These are phyloP conservation scores for Oxygymnocypris stewartii DNA, from an alignment of 2,113 vertebrate genomes.

Conservation along the genomic window DNA sequence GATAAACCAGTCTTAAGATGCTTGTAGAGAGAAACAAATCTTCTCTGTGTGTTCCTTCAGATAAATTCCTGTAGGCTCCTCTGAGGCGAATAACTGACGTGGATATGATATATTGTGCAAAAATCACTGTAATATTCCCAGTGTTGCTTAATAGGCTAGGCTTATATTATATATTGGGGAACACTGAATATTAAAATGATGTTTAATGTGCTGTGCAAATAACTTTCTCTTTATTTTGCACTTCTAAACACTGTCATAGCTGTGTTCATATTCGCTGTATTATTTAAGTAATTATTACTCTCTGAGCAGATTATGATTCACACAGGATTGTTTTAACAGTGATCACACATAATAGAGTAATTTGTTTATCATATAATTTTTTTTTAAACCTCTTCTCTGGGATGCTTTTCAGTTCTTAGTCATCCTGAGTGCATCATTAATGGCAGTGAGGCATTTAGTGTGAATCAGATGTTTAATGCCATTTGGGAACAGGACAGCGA, in stretches of 20 bases:
- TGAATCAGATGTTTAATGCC: not conserved
- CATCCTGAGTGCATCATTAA: slow-evolving; percentile 10
- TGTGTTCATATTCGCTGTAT: not conserved
- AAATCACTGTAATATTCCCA: not conserved
- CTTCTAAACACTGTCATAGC: not conserved
- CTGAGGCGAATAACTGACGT: too few species aligned
- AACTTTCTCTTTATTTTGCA: not conserved
- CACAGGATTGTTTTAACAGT: slow-evolving; percentile 2
- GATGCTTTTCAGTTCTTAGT: not conserved
- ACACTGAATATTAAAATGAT: not conserved
- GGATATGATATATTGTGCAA: not conserved
- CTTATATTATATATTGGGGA: not conserved
- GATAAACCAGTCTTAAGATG: too few species aligned
- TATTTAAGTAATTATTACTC: not conserved
- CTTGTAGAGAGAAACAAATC: too few species aligned
- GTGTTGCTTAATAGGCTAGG: not conserved
- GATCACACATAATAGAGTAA: not conserved
- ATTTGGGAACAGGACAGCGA: not conserved
- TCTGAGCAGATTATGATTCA: not conserved
- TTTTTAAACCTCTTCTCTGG: not conserved
- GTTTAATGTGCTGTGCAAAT: not conserved
- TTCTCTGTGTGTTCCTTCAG: too few species aligned
- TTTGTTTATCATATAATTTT: not conserved
- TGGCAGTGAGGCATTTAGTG: not conserved
- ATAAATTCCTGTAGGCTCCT: too few species aligned